A percentile compares a stretch with the other conserved stretches of the same genome.
These are phyloP conservation scores for Amazona finschi DNA, from an alignment of 2,797 vertebrate species.

Conservation along the genomic window DNA sequence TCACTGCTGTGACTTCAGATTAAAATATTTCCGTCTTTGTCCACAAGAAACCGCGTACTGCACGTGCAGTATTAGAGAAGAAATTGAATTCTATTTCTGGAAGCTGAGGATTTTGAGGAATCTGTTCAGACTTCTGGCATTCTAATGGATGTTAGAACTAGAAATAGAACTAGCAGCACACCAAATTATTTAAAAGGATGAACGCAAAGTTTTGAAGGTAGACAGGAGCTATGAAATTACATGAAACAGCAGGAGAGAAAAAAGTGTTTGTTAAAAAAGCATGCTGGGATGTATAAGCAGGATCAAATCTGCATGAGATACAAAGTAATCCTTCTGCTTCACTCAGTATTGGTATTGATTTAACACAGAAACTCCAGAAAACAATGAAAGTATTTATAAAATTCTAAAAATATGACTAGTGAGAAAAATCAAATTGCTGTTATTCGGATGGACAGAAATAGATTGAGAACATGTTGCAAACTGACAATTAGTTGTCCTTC, in stretches of 20 bases:
- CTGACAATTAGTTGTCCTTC: not conserved
- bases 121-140: not conserved
- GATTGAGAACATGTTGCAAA: not conserved
- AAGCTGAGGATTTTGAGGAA: not conserved
- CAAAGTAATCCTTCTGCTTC: not conserved
- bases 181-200: not conserved
- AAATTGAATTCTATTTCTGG: not conserved
- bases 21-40: not conserved
- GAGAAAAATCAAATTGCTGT: not conserved
- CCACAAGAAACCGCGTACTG: not conserved
- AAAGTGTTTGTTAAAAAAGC: not conserved
- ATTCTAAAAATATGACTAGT: not conserved
- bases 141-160: not conserved
- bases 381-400: not conserved
- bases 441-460: not conserved
- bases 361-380: not conserved
- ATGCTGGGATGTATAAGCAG: not conserved
- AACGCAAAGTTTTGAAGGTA: not conserved
- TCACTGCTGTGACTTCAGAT: not conserved
- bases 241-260: not conserved
- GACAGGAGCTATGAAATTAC: not conserved
- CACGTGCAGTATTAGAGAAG: not conserved
- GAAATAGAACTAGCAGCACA: not conserved
- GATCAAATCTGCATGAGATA: not conserved
- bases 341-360: not conserved